Evolutionary conservation across 2,113 vertebrate species (phyloP), one percentile per base, ranked within the genome.

Genomic region (Octodon degus): DNA sequence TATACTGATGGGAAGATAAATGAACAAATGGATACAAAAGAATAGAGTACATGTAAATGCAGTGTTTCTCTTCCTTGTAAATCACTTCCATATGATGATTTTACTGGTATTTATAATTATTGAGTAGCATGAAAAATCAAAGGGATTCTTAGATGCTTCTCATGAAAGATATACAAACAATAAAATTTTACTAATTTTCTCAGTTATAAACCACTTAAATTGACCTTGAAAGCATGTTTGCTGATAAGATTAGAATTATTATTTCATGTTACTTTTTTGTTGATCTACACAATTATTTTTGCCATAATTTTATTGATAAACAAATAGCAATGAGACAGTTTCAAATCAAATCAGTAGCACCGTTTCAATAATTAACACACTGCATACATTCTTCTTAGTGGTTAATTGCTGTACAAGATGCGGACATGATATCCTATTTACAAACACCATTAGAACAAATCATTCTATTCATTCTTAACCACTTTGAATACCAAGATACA

Each of bases 141-240:
- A 96, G n/a, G 43, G 77, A 47, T 92, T 77, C 91, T 93, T 93
- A 85, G 58, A 70, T 20, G 30, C 5, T 67, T 37, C 7, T 43
- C 40, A 90, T 74, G 25, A 81, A 96, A 86, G 62, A 74, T 14
- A 82, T 24, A 50, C 37, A 95, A 96, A 95, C 97, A 19, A 87
- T 90, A 96, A 96, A 96, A 96, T 96, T 86, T 86, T 95, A 96
- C 65, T 96, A 90, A 95, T 92, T 97, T 97, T 96, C 96, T 96
- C 62, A 96, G 93, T 88, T 60, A 95, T 94, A 96, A 94, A 95
- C 95, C 65, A 96, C 90, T 97, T 94, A 95, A 90, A 79, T 24
- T 93, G 86, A 96, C 89, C 82, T 96, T 96, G 94, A 94, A 65
- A 65, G 91, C 80, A 96, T 97, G 74, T n/a, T 20, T 90, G 60